Base-by-base conservation (phyloP, 2,797 vertebrate genomes). In the Heterohyrax brucei region DNA sequence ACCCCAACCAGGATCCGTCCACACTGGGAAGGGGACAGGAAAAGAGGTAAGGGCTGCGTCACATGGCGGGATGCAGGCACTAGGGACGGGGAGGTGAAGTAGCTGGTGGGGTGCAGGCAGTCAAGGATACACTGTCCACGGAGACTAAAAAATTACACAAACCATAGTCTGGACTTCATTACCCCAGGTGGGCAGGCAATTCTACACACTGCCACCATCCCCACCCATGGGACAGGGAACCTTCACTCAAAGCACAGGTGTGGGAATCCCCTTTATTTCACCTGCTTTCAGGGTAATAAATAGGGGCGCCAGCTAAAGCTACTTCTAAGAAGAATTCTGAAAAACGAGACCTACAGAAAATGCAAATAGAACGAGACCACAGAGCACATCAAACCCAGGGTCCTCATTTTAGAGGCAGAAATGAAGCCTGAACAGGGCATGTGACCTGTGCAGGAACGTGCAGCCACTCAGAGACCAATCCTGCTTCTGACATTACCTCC, bases 141-240 rank as follows among this genome's bases (percentile, higher is more conserved):
- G 59, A 79, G 91, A 76, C 7, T 6, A 44, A 19, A 39, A 30
- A 10, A 22, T 16, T 7, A 4, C 10, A 26, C 30, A 53, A 59
- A 7, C 33, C 14, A 62, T 53, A 86, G 50, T 66, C 62, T 66
- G 64, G 6, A 10, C 14, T 28, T 30, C 87, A 14, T 4, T 0
- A 2, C 39, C 22, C 78, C 18, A 18, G 18, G 50, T 5, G 24
- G 68, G 21, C 44, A 68, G 80, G 48, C 14, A 21, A 50, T 21
- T 44, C 30, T 66, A 39, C 39, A 39, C 39, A 39, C 39, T 39
- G 39, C 39, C 16, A 28, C 7, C 0, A 1, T n/a, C 62, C 56
- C 14, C 24, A 3, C 24, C 61, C 28, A 0, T 10, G 24, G 59
- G 22, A 16, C 0, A 2, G 0, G 7, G 66, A 3, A 19, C 56